Conservation (phyloP, 1,140 invertebrate species). For the Magallana ariakensis region DNA sequence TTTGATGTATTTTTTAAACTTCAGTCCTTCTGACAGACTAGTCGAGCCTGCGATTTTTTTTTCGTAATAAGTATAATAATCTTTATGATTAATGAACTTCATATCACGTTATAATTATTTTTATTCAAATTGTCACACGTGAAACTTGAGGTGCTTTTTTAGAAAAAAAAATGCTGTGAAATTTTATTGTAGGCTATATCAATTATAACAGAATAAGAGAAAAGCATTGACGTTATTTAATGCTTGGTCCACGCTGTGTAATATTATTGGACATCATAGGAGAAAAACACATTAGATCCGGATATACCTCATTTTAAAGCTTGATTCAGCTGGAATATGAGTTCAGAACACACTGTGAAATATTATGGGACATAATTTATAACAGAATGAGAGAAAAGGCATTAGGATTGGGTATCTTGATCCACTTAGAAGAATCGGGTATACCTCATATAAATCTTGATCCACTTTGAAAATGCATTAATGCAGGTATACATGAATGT, state of each 20-base stretch:
- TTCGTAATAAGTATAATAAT: too few species aligned
- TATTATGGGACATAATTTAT: background rate
- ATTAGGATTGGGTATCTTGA: background rate
- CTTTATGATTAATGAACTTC: too few species aligned
- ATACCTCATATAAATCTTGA: background rate
- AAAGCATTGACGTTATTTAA: too few species aligned
- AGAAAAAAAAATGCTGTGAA: too few species aligned
- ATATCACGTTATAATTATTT: too few species aligned
- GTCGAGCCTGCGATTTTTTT: too few species aligned
- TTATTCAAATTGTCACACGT: too few species aligned
- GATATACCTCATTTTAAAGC: background rate
- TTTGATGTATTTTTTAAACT: too few species aligned
- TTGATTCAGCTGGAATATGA: background rate
- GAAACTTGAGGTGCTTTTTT: too few species aligned
- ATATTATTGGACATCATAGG: background rate
- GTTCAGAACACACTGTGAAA: background rate
- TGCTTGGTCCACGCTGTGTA: background rate
- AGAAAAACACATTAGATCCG: background rate
- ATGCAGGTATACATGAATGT: background rate
- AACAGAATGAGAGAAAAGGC: background rate
- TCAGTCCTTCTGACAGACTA: too few species aligned
- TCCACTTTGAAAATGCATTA: background rate
- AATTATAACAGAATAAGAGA: too few species aligned
- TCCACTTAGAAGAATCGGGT: background rate
- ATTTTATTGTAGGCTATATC: too few species aligned